A percentile compares a stretch with the other conserved stretches of the same genome.
phyloP scores from a whole-genome alignment of 2,797 vertebrate genomes.

The Myioborus miniatus region DNA sequence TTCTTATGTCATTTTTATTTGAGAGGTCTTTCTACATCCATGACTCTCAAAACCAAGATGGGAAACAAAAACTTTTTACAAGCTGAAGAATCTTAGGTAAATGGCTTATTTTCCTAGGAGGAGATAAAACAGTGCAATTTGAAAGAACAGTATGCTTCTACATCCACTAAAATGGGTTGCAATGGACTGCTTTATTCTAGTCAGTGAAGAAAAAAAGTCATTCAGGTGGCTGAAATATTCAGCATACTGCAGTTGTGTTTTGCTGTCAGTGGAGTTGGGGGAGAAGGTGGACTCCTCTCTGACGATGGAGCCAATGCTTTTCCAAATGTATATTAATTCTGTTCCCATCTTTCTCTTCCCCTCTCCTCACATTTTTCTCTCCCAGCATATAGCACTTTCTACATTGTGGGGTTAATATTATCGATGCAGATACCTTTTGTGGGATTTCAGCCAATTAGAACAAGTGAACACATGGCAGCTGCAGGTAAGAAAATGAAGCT shows the following conservation, averaged over 20 bases:
- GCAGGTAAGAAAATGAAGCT: slow-evolving; percentile 82
- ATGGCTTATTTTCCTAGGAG: not conserved
- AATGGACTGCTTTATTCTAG: not conserved
- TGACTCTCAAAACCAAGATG: not conserved
- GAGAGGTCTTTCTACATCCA: not conserved
- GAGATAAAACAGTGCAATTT: not conserved
- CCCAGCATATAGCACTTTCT: slow-evolving; percentile 97
- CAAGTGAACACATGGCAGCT: slow-evolving; percentile 98
- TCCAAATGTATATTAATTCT: not conserved
- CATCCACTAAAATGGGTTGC: not conserved
- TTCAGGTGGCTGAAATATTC: not conserved
- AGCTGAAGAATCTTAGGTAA: not conserved
- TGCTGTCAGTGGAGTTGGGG: not conserved
- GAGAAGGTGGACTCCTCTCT: not conserved
- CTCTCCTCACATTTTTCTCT: slow-evolving; percentile 26
- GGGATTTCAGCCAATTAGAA: slow-evolving; percentile 98
- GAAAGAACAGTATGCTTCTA: not conserved
- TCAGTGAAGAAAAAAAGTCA: not conserved
- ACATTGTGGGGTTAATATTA: slow-evolving; percentile 93
- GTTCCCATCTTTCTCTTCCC: not conserved
- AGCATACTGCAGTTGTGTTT: not conserved
- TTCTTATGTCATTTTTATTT: not conserved
- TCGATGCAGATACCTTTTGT: slow-evolving; percentile 99
- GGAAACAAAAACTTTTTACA: not conserved
- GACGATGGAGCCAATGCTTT: not conserved